Base-by-base conservation (phyloP, 2,113 vertebrate species). In the Brachyistius frenatus region DNA sequence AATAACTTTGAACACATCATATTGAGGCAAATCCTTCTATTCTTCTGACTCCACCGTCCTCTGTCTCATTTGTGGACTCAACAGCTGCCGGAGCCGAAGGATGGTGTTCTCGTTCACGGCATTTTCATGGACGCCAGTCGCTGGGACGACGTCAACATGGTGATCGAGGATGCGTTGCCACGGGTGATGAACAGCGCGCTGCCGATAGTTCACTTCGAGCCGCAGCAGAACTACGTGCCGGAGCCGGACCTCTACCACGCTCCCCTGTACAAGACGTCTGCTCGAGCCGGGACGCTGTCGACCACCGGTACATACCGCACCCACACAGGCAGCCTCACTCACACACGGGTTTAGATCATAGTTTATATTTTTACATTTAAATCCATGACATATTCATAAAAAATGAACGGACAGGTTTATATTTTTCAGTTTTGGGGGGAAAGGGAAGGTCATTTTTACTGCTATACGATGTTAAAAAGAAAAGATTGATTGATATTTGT, bases 41-140 rank as follows among this genome's bases (percentile, higher is more conserved):
- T 41, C 39, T 44, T 44, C 13, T 52, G 5, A 30, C 13, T 61
- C 7, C 62, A 8, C 15, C 7, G 10, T 41, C 1, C 39, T 52
- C 30, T 10, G 41, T 60, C 33, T 78, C 23, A 13, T 62, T 52
- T 77, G 46, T 61, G 55, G 71, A 53, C 10, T 11, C 41, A 54
- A 63, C 86, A 96, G 96, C 69, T 96, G 58, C 93, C 95, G 0
- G 74, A 78, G 70, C 91, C 94, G 0, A 71, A 95, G 60, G 92
- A 96, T 6, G 95, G 95, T 0, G 92, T 96, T 0, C 73, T 96
- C 0, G 93, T 96, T 31, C 95, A 96, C 2, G 95, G 94, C 0
- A 95, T 96, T 89, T 94, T 95, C 88, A 96, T 96, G 94, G 95
- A 96, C 52, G 90, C 93, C 56, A 90, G 93, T 66, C 93, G 94